A percentile compares a stretch with the other conserved stretches of the same genome.
Conservation (phyloP, 2,888 invertebrate genomes). For the Ochlodes sylvanus region DNA sequence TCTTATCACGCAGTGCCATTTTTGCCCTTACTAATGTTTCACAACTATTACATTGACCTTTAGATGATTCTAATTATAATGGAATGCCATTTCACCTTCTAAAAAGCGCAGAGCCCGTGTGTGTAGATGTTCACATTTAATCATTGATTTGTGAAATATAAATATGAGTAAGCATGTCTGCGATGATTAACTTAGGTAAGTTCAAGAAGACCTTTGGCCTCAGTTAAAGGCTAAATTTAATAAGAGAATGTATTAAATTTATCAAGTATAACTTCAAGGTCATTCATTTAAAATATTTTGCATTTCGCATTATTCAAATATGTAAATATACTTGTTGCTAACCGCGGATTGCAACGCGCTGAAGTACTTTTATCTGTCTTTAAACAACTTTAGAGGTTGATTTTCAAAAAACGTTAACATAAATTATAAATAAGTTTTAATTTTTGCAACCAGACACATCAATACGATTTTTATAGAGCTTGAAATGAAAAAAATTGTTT, state of each 20-base stretch:
- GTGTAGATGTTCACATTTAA: background rate
- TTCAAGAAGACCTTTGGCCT: constrained; percentile 17
- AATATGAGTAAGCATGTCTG: background rate
- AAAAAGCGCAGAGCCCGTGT: background rate
- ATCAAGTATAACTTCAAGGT: constrained; percentile 18
- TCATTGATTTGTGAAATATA: constrained; percentile 4
- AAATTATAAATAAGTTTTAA: too few species aligned
- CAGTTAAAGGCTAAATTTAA: background rate
- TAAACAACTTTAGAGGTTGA: too few species aligned
- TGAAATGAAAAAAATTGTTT: too few species aligned
- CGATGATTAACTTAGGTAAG: too few species aligned
- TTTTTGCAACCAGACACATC: too few species aligned
- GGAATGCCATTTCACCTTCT: constrained; percentile 9
- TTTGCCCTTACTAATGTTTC: background rate
- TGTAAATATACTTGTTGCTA: too few species aligned
- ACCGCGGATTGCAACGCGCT: too few species aligned
- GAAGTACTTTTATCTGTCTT: too few species aligned
- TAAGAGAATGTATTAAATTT: constrained; percentile 20
- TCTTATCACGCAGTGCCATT: background rate
- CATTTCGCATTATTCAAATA: background rate
- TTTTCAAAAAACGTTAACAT: too few species aligned
- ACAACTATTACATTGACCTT: constrained; percentile 2
- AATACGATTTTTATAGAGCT: too few species aligned
- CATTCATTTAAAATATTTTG: background rate
- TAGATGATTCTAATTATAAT: constrained; percentile 5